Evolutionary conservation across 2,888 invertebrate species (phyloP), one percentile per base, ranked within the genome.

Genomic region (Dendrolimus pini): DNA sequence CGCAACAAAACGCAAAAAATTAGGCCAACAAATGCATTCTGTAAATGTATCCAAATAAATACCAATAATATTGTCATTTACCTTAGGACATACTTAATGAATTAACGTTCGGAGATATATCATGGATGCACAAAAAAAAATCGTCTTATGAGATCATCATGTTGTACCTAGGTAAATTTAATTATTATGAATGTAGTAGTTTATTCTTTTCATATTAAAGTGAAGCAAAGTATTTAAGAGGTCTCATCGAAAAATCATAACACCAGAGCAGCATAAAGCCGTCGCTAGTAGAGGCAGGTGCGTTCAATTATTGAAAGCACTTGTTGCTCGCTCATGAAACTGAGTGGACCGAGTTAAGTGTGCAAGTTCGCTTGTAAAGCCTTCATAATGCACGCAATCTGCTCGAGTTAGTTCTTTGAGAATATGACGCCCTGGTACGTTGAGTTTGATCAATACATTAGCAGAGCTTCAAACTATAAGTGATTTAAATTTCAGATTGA

Each of bases 261-360:
- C 67, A 77, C 73, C 62, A 75, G 71, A 67, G 62, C 57, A 60
- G 58, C 72, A 78, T 74, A 72, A 68, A 60, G 62, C 62, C 64
- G 65, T 62, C 65, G 61, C 56, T 59, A 66, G 66, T 66, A 64
- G 68, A 64, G 68, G 72, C 75, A 75, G 74, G 74, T 76, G 74
- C 71, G 73, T 73, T 82, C 78, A 81, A 81, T 82, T 80, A 80
- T 80, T 76, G 74, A 82, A 72, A 73, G 72, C 78, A 82, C 82
- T 82, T 82, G 82, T 82, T 82, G 82, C 79, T 66, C 74, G 67
- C 62, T 71, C 68, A 69, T 73, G 74, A 72, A 77, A 72, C 75
- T 70, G 72, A 78, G 75, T 77, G 75, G 76, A 76, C 75, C 61
- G 68, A 79, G 75, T 71, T 77, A 75, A 80, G 78, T 74, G 74